Evolutionary conservation across 2,888 invertebrate genomes (phyloP).

Genomic region (Spisula solida): DNA sequence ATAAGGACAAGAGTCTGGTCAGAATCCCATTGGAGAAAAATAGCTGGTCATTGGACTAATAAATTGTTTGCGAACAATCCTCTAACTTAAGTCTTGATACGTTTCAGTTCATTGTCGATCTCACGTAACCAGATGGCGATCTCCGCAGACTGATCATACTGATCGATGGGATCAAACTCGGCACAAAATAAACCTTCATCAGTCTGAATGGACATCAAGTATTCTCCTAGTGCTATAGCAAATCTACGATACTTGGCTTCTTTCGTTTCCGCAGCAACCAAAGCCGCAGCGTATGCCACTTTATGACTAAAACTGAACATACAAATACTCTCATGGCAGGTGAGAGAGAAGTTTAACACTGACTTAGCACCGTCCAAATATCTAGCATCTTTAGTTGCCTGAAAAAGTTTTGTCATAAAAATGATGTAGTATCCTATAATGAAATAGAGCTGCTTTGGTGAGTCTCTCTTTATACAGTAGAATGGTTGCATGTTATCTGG

Average conservation of each 20-base stretch:
- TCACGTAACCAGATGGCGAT: conserved; percentile 71
- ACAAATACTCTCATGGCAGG: conserved; percentile 67
- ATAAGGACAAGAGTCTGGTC: too few species aligned
- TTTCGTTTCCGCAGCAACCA: conserved; percentile 69
- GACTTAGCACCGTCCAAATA: conserved; percentile 63
- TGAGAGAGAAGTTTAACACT: conserved; percentile 68
- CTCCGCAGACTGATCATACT: conserved; percentile 71
- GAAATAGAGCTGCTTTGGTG: conserved; percentile 70
- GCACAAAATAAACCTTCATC: conserved; percentile 66
- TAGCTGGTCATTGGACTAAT: too few species aligned
- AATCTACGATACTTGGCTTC: conserved; percentile 62
- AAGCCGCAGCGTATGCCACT: conserved; percentile 69
- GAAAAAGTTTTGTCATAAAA: conserved; percentile 68
- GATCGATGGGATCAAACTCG: conserved; percentile 61
- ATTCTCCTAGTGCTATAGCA: conserved; percentile 63
- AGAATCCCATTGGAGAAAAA: too few species aligned
- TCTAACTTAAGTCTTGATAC: conserved; percentile 37
- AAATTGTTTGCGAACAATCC: too few species aligned
- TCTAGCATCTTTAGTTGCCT: conserved; percentile 55
- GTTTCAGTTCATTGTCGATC: conserved; percentile 50
- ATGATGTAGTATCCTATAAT: conserved; percentile 72
- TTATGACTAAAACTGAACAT: conserved; percentile 70
- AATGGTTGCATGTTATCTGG: conserved; percentile 64
- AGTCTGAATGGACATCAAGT: conserved; percentile 66
- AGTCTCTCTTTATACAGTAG: conserved; percentile 55